Evolutionary conservation across 2,797 vertebrate species (phyloP).

Genomic region (Numenius phaeopus): DNA sequence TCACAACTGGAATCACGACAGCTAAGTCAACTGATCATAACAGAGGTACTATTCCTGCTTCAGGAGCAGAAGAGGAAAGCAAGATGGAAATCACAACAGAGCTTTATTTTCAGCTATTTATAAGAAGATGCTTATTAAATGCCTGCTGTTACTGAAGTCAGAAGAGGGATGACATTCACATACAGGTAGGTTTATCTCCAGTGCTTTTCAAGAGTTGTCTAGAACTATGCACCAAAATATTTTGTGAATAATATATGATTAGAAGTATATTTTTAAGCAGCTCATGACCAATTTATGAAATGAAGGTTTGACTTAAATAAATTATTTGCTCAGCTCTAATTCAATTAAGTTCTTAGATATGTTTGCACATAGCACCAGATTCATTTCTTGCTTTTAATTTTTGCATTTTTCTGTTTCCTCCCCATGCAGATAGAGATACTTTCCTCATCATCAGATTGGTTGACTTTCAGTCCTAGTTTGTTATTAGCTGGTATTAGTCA

Average conservation of each 20-base stretch:
- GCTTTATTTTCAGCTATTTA: background rate
- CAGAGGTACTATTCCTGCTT: background rate
- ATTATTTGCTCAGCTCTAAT: background rate
- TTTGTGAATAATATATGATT: background rate
- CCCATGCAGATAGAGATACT: background rate
- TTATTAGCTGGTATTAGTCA: background rate
- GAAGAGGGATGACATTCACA: background rate
- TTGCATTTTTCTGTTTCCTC: background rate
- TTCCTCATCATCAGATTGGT: background rate
- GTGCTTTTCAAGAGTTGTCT: background rate
- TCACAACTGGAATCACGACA: background rate
- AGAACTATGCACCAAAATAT: background rate
- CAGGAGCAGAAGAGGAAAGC: background rate
- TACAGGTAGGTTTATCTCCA: background rate
- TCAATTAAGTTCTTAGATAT: background rate
- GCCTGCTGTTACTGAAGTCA: background rate
- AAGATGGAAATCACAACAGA: background rate
- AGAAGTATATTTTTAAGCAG: background rate
- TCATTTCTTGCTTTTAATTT: background rate
- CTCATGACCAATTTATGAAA: background rate
- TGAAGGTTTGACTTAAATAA: background rate
- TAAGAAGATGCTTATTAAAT: background rate
- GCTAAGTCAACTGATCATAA: background rate
- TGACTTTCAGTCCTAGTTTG: background rate
- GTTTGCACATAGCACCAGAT: background rate